phyloP scores from a whole-genome alignment of 2,888 invertebrate species.

The Ophion slaviceki region DNA sequence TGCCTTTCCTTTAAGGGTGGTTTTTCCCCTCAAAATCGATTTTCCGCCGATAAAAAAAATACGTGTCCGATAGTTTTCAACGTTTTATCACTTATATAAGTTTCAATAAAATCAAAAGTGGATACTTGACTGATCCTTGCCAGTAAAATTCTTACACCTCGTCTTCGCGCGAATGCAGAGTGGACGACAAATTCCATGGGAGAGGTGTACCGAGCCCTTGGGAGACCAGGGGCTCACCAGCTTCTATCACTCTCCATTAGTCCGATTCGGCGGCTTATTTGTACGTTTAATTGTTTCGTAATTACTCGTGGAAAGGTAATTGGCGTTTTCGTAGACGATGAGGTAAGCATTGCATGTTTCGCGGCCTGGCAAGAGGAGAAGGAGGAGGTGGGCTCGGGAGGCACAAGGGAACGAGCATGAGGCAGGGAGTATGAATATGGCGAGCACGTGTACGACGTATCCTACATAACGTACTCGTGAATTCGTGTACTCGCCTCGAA shows the following conservation, averaged over 20 bases:
- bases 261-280: conserved; percentile 71
- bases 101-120: too few relatives aligned
- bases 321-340: conserved; percentile 72
- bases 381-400: conserved; percentile 59
- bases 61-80: too few relatives aligned
- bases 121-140: too few relatives aligned
- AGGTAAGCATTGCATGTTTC: conserved; percentile 78
- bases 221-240: too few relatives aligned
- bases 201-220: conserved; percentile 7
- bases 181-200: background rate
- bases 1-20: too few relatives aligned
- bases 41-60: too few relatives aligned
- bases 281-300: conserved; percentile 78
- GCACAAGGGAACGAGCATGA: background rate
- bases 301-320: conserved; percentile 75
- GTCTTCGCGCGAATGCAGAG: too few relatives aligned
- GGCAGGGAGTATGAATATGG: background rate
- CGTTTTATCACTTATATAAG: too few relatives aligned
- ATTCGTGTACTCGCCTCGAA: conserved; percentile 35
- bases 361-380: conserved; percentile 54
- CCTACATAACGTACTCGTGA: conserved; percentile 48
- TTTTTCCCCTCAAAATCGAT: too few relatives aligned
- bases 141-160: too few relatives aligned
- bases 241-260: conserved; percentile 73
- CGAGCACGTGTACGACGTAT: conserved; percentile 35